phyloP scores from a whole-genome alignment of 2,888 invertebrate species.

The Hirtodrosophila histrioides region DNA sequence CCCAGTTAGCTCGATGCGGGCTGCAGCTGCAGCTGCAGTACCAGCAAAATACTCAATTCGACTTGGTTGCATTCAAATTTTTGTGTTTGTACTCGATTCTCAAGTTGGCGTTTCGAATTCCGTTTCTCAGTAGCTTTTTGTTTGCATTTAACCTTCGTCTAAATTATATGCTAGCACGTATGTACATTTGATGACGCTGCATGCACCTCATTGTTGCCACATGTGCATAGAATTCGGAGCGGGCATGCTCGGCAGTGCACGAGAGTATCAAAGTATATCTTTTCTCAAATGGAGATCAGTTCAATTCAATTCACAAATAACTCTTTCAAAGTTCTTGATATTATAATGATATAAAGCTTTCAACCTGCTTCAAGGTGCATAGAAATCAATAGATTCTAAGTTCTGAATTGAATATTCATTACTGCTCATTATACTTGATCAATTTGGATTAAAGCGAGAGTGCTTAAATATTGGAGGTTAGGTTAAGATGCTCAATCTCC shows the following conservation, averaged over 20 bases:
- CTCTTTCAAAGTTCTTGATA: too few relatives aligned
- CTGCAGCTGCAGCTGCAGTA: constrained; percentile 39
- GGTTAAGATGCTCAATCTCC: too few relatives aligned
- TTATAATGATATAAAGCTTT: too few relatives aligned
- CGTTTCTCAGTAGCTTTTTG: constrained; percentile 32
- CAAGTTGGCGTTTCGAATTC: constrained; percentile 15
- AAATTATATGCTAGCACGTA: constrained; percentile 30
- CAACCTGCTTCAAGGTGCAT: too few relatives aligned
- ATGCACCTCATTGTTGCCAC: constrained; percentile 41
- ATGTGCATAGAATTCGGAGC: constrained; percentile 8
- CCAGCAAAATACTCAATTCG: constrained; percentile 1
- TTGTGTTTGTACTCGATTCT: constrained; percentile 37
- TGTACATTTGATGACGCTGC: background rate
- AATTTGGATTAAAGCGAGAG: too few relatives aligned
- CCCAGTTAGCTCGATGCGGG: constrained; percentile 17
- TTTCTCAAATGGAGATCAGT: too few relatives aligned
- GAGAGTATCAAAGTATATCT: background rate
- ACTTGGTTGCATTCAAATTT: constrained; percentile 38
- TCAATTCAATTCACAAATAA: too few relatives aligned
- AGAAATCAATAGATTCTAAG: too few relatives aligned
- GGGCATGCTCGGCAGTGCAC: constrained; percentile 2
- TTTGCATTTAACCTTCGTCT: constrained; percentile 41
- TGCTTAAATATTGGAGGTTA: too few relatives aligned
- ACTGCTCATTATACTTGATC: too few relatives aligned
- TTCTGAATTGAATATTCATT: too few relatives aligned